Conservation (phyloP, 2,113 vertebrate genomes). For the Ptilorrhoa leucosticta region DNA sequence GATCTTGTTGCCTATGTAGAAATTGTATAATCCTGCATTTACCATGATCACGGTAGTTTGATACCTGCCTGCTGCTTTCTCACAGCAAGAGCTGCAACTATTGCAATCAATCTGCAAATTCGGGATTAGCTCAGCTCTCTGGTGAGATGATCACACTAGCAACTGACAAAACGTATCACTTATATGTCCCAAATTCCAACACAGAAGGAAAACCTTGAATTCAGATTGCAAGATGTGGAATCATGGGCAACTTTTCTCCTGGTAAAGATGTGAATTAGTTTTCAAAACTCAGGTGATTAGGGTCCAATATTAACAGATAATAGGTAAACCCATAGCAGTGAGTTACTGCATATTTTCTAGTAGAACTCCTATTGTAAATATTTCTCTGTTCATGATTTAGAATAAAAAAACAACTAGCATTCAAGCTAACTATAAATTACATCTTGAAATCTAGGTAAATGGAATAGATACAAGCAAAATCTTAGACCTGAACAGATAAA, state of each 20-base stretch:
- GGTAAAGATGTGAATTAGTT: neutral
- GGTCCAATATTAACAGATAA: neutral
- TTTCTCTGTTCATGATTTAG: neutral
- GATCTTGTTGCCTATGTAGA: fast-evolving
- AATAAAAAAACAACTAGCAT: neutral
- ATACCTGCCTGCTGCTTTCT: neutral
- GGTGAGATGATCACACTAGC: neutral
- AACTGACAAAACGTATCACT: neutral
- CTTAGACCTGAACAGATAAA: neutral
- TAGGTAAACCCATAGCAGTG: neutral
- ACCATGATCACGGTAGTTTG: neutral
- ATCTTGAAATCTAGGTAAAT: neutral
- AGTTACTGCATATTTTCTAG: neutral
- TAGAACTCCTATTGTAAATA: neutral
- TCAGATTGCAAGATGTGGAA: neutral
- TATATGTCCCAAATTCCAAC: neutral
- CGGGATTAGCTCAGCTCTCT: neutral
- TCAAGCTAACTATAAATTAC: neutral
- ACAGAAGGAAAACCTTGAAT: neutral
- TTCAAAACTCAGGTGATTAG: neutral
- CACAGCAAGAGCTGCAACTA: neutral
- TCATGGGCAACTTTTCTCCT: neutral
- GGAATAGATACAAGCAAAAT: neutral
- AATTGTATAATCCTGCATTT: neutral
- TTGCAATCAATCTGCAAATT: neutral